phyloP scores from a whole-genome alignment of 2,888 invertebrate species.

The Brachyptera putata region DNA sequence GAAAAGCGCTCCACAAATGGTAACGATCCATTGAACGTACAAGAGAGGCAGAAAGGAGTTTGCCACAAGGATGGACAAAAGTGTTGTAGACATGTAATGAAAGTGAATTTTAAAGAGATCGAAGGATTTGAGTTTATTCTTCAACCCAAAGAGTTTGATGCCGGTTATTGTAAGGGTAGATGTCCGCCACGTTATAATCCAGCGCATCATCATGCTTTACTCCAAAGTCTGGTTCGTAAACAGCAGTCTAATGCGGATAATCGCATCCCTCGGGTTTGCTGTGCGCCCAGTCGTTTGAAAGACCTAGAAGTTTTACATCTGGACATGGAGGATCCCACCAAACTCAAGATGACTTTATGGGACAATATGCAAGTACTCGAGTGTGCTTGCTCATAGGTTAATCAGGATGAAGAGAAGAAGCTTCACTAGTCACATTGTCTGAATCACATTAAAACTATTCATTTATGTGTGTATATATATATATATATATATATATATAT shows the following conservation, averaged over 20 bases:
- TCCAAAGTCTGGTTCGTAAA: slow-evolving; percentile 64
- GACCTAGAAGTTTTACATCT: slow-evolving; percentile 62
- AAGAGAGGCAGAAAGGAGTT: slow-evolving; percentile 21
- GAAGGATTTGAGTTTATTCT: slow-evolving; percentile 61
- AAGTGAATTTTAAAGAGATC: slow-evolving; percentile 61
- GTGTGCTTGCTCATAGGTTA: slow-evolving; percentile 63
- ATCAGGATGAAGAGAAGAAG: too few relatives aligned
- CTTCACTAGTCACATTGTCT: too few relatives aligned
- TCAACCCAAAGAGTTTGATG: slow-evolving; percentile 65
- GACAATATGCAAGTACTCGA: slow-evolving; percentile 66
- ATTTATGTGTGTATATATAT: too few relatives aligned
- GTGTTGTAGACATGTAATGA: slow-evolving; percentile 64
- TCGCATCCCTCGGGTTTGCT: slow-evolving; percentile 56
- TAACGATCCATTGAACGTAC: slow-evolving; percentile 37
- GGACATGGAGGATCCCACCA: slow-evolving; percentile 57
- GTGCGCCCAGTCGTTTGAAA: slow-evolving; percentile 63
- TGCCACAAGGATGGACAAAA: slow-evolving; percentile 35
- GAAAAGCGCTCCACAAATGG: slow-evolving; percentile 34
- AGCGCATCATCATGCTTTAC: slow-evolving; percentile 64
- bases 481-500: too few relatives aligned
- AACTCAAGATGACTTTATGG: slow-evolving; percentile 63
- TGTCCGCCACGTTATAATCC: slow-evolving; percentile 65
- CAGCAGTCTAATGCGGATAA: slow-evolving; percentile 46
- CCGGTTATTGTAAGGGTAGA: slow-evolving; percentile 65
- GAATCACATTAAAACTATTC: too few relatives aligned